Conservation (phyloP, 1,140 invertebrate species). For the Drosophila kurseongensis region DNA sequence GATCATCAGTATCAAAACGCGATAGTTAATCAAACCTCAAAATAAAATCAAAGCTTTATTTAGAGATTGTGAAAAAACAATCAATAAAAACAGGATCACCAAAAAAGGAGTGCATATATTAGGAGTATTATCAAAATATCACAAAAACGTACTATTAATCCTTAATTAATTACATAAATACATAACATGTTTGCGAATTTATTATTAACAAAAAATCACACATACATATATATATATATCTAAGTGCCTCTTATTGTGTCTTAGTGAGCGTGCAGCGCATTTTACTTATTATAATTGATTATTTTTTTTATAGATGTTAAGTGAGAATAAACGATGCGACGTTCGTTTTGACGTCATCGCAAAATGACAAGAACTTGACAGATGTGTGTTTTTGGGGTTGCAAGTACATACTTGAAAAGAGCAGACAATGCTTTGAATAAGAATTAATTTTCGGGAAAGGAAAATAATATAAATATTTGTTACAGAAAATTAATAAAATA, state of each 20-base stretch:
- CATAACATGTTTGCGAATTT: slow-evolving; percentile 22
- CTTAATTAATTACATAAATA: slow-evolving; percentile 8
- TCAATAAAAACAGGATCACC: background rate
- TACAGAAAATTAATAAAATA: background rate
- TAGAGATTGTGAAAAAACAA: background rate
- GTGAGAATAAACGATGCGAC: slow-evolving; percentile 45
- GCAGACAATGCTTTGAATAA: background rate
- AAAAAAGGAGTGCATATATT: slow-evolving; percentile 1
- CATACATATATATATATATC: slow-evolving; percentile 6
- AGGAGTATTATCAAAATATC: background rate
- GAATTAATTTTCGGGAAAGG: background rate
- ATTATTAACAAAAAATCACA: slow-evolving; percentile 3
- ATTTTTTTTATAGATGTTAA: slow-evolving; percentile 36
- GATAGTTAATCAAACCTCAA: slow-evolving; percentile 3
- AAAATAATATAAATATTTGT: background rate
- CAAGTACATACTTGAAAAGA: background rate
- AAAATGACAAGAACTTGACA: slow-evolving; percentile 14
- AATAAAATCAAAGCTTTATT: slow-evolving; percentile 1
- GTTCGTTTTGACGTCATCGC: slow-evolving; percentile 45
- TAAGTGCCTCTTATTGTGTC: slow-evolving; percentile 22
- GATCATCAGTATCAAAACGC: background rate
- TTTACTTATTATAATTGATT: slow-evolving; percentile 47
- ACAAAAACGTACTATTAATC: background rate
- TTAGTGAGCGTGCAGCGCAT: slow-evolving; percentile 35
- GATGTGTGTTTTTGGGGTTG: slow-evolving; percentile 4